Evolutionary conservation across 2,888 invertebrate genomes (phyloP), one percentile per base, ranked within the genome.

Genomic region (Deilephila porcellus): DNA sequence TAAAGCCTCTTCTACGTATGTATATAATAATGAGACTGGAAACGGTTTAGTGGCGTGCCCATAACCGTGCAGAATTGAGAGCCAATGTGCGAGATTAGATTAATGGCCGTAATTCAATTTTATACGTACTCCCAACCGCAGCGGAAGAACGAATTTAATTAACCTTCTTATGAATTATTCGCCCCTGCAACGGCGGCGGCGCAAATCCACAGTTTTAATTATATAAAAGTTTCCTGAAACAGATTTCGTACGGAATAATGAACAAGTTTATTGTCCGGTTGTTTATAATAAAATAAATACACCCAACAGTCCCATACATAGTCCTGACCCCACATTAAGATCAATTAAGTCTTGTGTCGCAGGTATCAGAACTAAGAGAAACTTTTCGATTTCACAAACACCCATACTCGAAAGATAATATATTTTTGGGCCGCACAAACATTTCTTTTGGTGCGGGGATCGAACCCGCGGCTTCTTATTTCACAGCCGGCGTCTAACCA

Each of bases 141-240:
- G 77, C 78, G 78, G 80, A 80, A 81, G 83, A 86, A 83, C 84
- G 84, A 88, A 87, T 87, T 89, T 88, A 89, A 89, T 88, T 89
- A 90, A 86, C 89, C 86, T 86, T 85, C 86, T 85, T 88, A 86
- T 88, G 86, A 90, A 87, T 89, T 88, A 90, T 89, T 89, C 87
- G 80, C 82, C 80, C 80, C 80, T 83, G 82, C 86, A 82, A 79
- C 81, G 79, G 79, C 81, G 74, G 83, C 82, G 79, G 82, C 77
- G 85, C 85, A 86, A 87, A 89, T 87, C 85, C 80, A 74, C 81
- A 83, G 85, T 82, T 88, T 88, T 88, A 89, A 89, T 90, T 86
- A 85, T 82, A 83, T 85, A 82, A 86, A 86, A 87, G 83, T 88
- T 75, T 29, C 78, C 77, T 81, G 78, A 83, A 85, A 83, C 85